These are phyloP conservation scores for Chaetodon trifasciatus DNA, from an alignment of 2,797 vertebrate genomes.

Conservation along the genomic window DNA sequence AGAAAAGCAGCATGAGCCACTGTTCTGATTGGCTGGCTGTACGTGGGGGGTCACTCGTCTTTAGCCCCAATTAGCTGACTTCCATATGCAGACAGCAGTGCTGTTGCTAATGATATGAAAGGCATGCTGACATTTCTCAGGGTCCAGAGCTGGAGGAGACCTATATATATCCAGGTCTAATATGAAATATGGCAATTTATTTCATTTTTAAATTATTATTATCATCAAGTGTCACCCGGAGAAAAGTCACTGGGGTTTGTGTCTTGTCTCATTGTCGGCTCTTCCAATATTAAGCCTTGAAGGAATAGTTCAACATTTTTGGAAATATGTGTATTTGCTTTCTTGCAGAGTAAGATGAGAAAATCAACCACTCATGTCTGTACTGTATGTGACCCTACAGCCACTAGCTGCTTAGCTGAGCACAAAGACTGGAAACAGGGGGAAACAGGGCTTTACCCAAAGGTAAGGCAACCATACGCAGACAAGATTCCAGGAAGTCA, in stretches of 20 bases:
- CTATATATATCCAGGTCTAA: background rate
- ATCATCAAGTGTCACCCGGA: background rate
- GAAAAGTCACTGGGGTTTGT: background rate
- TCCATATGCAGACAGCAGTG: constrained; percentile 42
- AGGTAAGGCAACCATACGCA: background rate
- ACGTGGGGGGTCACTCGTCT: constrained; percentile 20
- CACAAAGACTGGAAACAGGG: background rate
- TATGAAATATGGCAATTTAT: constrained; percentile 17
- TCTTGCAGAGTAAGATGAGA: background rate
- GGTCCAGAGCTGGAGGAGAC: background rate
- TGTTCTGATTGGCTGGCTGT: constrained; percentile 17
- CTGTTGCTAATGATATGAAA: constrained; percentile 33
- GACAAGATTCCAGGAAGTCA: background rate
- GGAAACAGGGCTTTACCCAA: background rate
- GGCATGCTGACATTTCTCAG: constrained; percentile 7
- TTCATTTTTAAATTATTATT: too few species aligned
- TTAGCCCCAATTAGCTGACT: constrained; percentile 47
- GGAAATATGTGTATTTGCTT: background rate
- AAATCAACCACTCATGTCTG: background rate
- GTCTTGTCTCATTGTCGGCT: background rate
- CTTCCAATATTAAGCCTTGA: background rate
- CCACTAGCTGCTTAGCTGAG: background rate
- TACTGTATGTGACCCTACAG: background rate
- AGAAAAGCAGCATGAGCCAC: constrained; percentile 39
- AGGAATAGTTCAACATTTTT: background rate